Conservation (phyloP, 2,113 vertebrate genomes). For the Serinus canaria region DNA sequence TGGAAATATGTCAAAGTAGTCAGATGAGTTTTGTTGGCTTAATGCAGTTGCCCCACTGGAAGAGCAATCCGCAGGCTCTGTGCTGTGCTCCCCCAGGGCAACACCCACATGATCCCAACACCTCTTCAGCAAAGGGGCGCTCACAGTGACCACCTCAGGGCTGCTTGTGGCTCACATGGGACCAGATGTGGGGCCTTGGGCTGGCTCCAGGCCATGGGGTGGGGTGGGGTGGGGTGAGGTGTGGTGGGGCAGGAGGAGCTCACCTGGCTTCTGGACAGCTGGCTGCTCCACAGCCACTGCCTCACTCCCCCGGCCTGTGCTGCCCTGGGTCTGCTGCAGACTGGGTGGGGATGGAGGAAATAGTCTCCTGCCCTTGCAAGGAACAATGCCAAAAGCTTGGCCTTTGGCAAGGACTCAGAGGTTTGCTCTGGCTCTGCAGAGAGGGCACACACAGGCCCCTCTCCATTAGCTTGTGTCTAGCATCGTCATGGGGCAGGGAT, state of each 20-base stretch:
- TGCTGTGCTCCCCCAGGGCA: neutral
- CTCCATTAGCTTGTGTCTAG: constrained; percentile 47
- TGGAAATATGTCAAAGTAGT: neutral
- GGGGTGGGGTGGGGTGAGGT: neutral
- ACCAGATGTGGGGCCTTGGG: fast-evolving
- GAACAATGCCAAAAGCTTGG: neutral
- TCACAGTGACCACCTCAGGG: neutral
- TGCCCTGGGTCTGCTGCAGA: neutral
- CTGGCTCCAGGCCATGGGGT: neutral
- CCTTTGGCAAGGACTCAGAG: neutral
- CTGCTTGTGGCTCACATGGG: fast-evolving
- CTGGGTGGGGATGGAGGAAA: neutral
- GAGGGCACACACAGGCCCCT: neutral
- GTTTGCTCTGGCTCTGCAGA: neutral
- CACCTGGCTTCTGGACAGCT: fast-evolving
- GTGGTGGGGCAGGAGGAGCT: neutral
- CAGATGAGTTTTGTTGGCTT: neutral
- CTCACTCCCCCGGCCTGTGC: fast-evolving
- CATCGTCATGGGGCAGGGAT: constrained; percentile 47
- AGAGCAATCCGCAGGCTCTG: neutral
- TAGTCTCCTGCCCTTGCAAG: neutral
- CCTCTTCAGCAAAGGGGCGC: neutral
- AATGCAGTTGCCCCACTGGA: constrained; percentile 28
- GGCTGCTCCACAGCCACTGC: neutral
- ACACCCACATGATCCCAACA: neutral